phyloP scores from a whole-genome alignment of 1,140 invertebrate species.

The Schlechtendalia chinensis region DNA sequence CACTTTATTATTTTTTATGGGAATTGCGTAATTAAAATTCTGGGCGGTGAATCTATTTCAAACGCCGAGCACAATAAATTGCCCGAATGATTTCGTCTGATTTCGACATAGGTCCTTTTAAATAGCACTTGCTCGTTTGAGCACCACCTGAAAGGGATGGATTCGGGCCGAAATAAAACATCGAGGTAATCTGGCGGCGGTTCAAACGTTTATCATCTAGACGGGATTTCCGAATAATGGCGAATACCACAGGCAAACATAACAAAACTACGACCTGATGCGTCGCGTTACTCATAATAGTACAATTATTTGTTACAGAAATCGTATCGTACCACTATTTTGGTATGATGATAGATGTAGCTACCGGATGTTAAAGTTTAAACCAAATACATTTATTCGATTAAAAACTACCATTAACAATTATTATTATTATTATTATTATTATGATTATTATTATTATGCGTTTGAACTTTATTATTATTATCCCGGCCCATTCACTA shows the following conservation, averaged over 20 bases:
- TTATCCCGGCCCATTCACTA: too few relatives aligned
- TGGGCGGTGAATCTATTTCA: not conserved
- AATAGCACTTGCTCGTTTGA: not conserved
- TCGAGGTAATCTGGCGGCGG: not conserved
- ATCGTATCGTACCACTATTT: not conserved
- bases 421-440: too few relatives aligned
- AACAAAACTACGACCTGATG: slow-evolving; percentile 10
- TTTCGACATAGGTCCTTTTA: not conserved
- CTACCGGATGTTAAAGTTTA: not conserved
- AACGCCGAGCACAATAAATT: not conserved
- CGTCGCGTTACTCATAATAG: not conserved
- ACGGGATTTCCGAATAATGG: not conserved
- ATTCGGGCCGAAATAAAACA: slow-evolving; percentile 15
- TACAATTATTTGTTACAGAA: not conserved
- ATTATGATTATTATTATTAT: too few relatives aligned
- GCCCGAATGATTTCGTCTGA: not conserved
- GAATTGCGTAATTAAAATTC: slow-evolving; percentile 9
- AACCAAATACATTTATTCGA: slow-evolving; percentile 9
- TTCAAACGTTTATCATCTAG: slow-evolving; percentile 30
- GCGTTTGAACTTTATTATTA: too few relatives aligned
- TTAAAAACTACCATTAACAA: not conserved
- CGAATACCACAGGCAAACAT: not conserved
- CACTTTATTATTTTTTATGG: not conserved
- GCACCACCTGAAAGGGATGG: not conserved
- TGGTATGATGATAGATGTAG: slow-evolving; percentile 6